Evolutionary conservation across 2,113 vertebrate species (phyloP).

Genomic region (Heliornis fulica): DNA sequence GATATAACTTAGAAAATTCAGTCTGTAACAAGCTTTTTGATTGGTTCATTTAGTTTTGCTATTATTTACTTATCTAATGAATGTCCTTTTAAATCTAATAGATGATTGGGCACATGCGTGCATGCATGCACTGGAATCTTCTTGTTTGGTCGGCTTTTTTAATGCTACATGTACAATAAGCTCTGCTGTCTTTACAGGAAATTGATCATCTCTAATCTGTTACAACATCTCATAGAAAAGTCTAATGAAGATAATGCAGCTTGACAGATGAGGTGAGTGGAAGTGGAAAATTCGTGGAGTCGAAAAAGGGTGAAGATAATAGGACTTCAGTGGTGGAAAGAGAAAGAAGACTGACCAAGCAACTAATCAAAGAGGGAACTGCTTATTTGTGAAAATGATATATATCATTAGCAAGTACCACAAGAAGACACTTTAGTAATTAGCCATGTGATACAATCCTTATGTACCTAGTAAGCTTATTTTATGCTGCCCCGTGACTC

Average conservation of each 20-base stretch:
- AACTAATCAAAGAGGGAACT: not conserved
- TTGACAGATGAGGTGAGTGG: not conserved
- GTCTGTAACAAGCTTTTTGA: not conserved
- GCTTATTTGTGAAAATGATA: not conserved
- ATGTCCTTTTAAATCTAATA: not conserved
- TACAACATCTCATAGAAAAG: not conserved
- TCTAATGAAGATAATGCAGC: not conserved
- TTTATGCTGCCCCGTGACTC: not conserved
- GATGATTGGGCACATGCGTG: not conserved
- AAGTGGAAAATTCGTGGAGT: rapidly evolving
- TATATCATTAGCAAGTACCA: rapidly evolving
- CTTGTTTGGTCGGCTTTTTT: not conserved
- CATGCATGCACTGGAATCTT: not conserved
- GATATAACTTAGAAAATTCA: not conserved
- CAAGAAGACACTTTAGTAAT: not conserved
- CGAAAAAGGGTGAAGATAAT: not conserved
- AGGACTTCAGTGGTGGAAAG: not conserved
- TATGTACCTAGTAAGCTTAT: not conserved
- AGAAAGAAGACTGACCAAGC: not conserved
- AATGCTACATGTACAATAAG: not conserved
- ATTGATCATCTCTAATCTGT: not conserved
- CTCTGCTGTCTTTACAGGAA: not conserved
- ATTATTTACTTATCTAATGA: not conserved
- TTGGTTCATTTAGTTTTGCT: not conserved
- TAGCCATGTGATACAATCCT: not conserved